Evolutionary conservation across 2,888 invertebrate species (phyloP), one percentile per base, ranked within the genome.

Genomic region (Anoplius nigerrimus): DNA sequence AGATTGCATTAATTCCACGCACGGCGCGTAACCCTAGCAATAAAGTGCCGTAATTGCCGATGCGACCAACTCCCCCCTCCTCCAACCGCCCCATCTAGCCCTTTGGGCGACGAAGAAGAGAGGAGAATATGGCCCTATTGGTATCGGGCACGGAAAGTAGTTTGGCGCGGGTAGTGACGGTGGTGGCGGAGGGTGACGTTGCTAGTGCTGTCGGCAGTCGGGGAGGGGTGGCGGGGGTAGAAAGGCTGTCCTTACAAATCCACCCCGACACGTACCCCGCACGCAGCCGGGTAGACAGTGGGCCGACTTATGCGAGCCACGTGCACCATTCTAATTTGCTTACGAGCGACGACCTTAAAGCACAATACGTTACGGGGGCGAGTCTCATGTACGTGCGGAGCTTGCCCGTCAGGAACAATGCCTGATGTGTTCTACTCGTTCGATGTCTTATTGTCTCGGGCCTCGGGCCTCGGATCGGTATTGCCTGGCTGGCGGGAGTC

Each of bases 291-390:
- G 78, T 75, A 80, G 82, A 80, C 80, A 82, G 73, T 71, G 71
- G 73, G 72, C 69, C 82, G 82, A 82, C 83, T 83, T 82, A 84
- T 84, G 82, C 85, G 76, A 81, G 85, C 84, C 85, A 85, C 85
- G 85, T 85, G 85, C 84, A 75, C 79, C 80, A 78, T 83, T 84
- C 84, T 85, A 85, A 85, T 85, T 85, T 85, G 85, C 85, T 85
- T 85, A 85, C 85, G 82, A 77, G 83, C 79, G 67, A 71, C 76
- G 78, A 76, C 71, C 78, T 79, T 81, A 78, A 71, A 78, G 68
- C 66, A 80, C 80, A 75, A 77, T 76, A 76, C 79, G 70, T 74
- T 74, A 70, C 71, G 62, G 68, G 72, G 72, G 64, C 67, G 71
- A 67, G 69, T 48, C 48, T n/a, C n/a, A n/a, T n/a, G 56, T 80